Percentiles rank a stretch among this genome's conserved stretches.
Conservation (phyloP, 2,888 invertebrate genomes). For the Coelinius sp. region DNA sequence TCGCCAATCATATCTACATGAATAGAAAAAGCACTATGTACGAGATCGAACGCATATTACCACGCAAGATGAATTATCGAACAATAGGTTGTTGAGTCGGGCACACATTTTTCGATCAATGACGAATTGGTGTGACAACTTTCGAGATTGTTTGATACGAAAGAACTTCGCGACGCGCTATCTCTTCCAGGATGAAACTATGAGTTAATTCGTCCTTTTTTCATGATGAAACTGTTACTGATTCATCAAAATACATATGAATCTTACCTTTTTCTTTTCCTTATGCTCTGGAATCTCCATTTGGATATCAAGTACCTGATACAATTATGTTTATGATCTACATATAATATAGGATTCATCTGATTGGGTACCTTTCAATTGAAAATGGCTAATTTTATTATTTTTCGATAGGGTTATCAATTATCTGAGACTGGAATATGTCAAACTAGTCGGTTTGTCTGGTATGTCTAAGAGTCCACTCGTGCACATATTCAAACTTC, state of each 20-base stretch:
- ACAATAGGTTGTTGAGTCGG: too few species aligned
- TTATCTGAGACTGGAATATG: slow-evolving; percentile 28
- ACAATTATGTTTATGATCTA: neutral
- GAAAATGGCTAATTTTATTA: neutral
- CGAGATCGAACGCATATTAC: too few species aligned
- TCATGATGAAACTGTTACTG: too few species aligned
- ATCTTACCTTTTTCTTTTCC: neutral
- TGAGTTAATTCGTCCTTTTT: too few species aligned
- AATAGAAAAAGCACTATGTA: too few species aligned
- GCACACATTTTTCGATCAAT: too few species aligned
- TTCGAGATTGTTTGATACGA: too few species aligned
- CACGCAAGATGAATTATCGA: too few species aligned
- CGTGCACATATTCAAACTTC: slow-evolving; percentile 15
- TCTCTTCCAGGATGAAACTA: too few species aligned
- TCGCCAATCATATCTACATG: neutral
- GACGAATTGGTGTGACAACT: too few species aligned
- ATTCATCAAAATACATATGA: neutral
- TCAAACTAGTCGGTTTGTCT: slow-evolving; percentile 26
- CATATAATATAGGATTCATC: neutral
- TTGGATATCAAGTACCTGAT: neutral
- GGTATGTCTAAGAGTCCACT: slow-evolving; percentile 31
- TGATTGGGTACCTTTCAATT: slow-evolving; percentile 26
- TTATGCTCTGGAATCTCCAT: neutral
- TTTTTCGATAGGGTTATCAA: slow-evolving; percentile 12
- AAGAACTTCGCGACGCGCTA: too few species aligned